phyloP scores from a whole-genome alignment of 1,140 invertebrate species.

The Pissodes strobi region DNA sequence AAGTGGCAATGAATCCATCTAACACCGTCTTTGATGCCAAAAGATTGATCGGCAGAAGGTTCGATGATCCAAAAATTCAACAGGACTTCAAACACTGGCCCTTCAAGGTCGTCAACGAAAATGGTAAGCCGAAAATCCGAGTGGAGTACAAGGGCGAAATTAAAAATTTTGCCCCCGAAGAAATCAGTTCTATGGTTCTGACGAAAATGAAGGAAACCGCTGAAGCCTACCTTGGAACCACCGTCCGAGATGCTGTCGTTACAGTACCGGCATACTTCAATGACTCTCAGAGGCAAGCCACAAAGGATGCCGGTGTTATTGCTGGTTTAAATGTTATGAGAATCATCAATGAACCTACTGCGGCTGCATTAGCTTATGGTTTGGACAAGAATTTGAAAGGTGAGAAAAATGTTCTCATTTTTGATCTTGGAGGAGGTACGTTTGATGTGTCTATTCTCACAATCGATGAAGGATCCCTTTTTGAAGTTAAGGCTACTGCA shows the following conservation, averaged over 20 bases:
- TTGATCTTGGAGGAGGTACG: conserved; percentile 67
- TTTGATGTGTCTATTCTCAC: conserved; percentile 78
- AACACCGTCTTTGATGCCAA: too few species aligned
- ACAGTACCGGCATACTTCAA: too few species aligned
- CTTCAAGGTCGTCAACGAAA: conserved; percentile 71
- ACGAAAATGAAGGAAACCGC: too few species aligned
- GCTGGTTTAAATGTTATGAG: too few species aligned
- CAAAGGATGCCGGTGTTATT: too few species aligned
- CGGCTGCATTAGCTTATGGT: conserved; percentile 77
- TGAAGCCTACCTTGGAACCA: conserved; percentile 65
- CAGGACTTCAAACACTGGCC: conserved; percentile 63
- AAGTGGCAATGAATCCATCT: too few species aligned
- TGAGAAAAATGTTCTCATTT: conserved; percentile 66
- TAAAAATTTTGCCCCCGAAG: too few species aligned
- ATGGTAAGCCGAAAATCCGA: conserved; percentile 65
- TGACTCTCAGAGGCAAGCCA: too few species aligned
- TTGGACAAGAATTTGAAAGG: conserved; percentile 77
- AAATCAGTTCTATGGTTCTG: too few species aligned
- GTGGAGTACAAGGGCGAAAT: conserved; percentile 73
- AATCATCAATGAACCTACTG: too few species aligned
- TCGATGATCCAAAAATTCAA: conserved; percentile 60
- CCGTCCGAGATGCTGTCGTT: conserved; percentile 49
- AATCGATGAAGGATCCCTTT: conserved; percentile 69
- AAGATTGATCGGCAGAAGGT: conserved; percentile 58
- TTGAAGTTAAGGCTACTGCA: conserved; percentile 70